These are phyloP conservation scores for Drosophila eohydei DNA, from an alignment of 2,888 invertebrate genomes.

Conservation along the genomic window DNA sequence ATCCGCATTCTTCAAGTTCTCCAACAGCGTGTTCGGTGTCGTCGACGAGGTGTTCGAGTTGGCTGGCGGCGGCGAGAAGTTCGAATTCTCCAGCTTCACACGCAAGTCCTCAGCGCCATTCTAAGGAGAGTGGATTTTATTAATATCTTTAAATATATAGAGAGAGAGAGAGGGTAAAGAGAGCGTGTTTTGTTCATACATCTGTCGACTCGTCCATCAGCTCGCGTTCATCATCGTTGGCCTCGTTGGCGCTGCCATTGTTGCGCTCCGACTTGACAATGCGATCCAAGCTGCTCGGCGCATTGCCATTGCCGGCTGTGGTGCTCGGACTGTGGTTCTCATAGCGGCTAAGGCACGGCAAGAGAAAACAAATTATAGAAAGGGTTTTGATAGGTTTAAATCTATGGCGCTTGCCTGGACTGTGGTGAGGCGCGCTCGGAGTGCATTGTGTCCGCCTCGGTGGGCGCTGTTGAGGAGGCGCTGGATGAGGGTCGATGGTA, in stretches of 20 bases:
- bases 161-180: not conserved
- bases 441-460: slow-evolving; percentile 85
- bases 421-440: slow-evolving; percentile 85
- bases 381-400: not conserved
- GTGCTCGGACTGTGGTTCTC: slow-evolving; percentile 85
- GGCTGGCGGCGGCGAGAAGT: slow-evolving; percentile 87
- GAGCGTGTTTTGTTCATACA: slow-evolving; percentile 56
- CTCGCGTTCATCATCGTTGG: slow-evolving; percentile 84
- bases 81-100: slow-evolving; percentile 87
- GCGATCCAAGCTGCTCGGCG: slow-evolving; percentile 77
- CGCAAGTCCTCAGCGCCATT: slow-evolving; percentile 89
- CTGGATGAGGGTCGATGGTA: slow-evolving; percentile 85
- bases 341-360: slow-evolving; percentile 83
- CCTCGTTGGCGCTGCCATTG: slow-evolving; percentile 85
- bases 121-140: slow-evolving; percentile 27
- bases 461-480: slow-evolving; percentile 85
- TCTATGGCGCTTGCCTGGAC: slow-evolving; percentile 79
- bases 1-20: slow-evolving; percentile 82
- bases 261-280: slow-evolving; percentile 84
- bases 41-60: slow-evolving; percentile 86
- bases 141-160: no score
- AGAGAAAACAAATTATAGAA: not conserved
- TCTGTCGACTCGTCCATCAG: slow-evolving; percentile 84
- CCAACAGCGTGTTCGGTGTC: slow-evolving; percentile 86
- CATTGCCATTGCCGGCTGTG: slow-evolving; percentile 82